These are phyloP conservation scores for Equus quagga DNA, from an alignment of 2,113 vertebrate species.

Conservation along the genomic window DNA sequence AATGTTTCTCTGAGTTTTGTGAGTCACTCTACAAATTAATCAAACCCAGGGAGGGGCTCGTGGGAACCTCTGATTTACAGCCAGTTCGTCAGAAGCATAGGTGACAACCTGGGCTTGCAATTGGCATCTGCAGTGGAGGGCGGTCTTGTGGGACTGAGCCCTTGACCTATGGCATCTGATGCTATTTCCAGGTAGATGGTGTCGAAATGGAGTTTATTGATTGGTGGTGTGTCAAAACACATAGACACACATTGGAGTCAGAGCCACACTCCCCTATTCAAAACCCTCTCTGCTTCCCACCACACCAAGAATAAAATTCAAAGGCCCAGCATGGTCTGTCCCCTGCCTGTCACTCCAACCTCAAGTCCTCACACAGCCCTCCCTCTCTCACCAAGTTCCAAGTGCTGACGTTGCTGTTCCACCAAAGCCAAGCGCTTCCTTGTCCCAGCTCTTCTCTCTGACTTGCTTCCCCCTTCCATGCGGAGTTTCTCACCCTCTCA, in stretches of 20 bases:
- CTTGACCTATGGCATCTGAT: not conserved
- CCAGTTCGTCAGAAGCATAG: not conserved
- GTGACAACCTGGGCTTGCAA: not conserved
- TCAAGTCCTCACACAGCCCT: not conserved
- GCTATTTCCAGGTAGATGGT: not conserved
- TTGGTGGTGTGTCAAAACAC: not conserved
- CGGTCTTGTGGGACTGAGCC: not conserved
- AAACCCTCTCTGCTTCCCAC: not conserved
- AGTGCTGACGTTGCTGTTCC: not conserved
- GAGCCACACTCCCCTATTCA: not conserved
- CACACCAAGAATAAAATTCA: not conserved
- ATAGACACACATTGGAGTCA: not conserved
- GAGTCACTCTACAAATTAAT: not conserved
- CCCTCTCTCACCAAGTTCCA: not conserved
- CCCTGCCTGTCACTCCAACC: not conserved
- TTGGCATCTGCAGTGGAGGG: not conserved
- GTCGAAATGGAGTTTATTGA: not conserved
- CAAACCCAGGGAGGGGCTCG: not conserved
- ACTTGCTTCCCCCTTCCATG: not conserved
- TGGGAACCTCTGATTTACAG: not conserved
- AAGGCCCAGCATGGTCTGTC: not conserved
- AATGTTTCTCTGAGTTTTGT: not conserved
- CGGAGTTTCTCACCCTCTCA: not conserved
- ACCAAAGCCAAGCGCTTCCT: accelerated
- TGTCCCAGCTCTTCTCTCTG: accelerated